A percentile compares a stretch with the other conserved stretches of the same genome.
Evolutionary conservation across 92 coral and sea anemone species (phyloP).

Genomic region (Blastomussa wellsi): DNA sequence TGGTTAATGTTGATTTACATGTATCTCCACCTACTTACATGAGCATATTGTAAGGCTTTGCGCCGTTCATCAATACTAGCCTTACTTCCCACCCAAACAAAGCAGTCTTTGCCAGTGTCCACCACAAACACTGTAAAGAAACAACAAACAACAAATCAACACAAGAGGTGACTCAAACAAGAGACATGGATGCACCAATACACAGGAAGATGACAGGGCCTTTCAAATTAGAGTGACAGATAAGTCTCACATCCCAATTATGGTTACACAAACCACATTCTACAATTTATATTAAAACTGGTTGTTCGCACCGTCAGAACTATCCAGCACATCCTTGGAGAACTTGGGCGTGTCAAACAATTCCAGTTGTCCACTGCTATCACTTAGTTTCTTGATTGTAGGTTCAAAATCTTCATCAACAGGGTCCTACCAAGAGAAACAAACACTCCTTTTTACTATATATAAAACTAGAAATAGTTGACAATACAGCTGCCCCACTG

Average conservation of each 20-base stretch:
- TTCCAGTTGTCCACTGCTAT: slow-evolving; percentile 40
- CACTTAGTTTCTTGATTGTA: slow-evolving; percentile 40
- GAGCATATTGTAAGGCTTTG: slow-evolving; percentile 78
- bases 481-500: too few species aligned
- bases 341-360: slow-evolving; percentile 28
- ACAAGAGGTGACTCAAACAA: not conserved
- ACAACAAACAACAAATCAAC: not conserved
- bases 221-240: not conserved
- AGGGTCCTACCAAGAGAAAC: slow-evolving; percentile 3
- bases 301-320: slow-evolving; percentile 47
- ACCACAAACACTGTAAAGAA: slow-evolving; percentile 69
- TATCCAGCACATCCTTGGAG: slow-evolving; percentile 42
- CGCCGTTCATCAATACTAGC: slow-evolving; percentile 92
- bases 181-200: too few species aligned
- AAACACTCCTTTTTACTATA: not conserved
- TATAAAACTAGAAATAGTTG: too few species aligned
- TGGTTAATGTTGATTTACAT: too few species aligned
- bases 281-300: not conserved
- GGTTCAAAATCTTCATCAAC: slow-evolving; percentile 34
- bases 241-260: not conserved
- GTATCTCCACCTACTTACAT: slow-evolving; percentile 78
- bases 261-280: not conserved
- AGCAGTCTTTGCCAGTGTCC: slow-evolving; percentile 79
- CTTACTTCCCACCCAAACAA: slow-evolving; percentile 79
- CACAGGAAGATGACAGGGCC: not conserved